Base-by-base conservation (phyloP, 2,888 invertebrate species). In the Drosophila mulleri region DNA sequence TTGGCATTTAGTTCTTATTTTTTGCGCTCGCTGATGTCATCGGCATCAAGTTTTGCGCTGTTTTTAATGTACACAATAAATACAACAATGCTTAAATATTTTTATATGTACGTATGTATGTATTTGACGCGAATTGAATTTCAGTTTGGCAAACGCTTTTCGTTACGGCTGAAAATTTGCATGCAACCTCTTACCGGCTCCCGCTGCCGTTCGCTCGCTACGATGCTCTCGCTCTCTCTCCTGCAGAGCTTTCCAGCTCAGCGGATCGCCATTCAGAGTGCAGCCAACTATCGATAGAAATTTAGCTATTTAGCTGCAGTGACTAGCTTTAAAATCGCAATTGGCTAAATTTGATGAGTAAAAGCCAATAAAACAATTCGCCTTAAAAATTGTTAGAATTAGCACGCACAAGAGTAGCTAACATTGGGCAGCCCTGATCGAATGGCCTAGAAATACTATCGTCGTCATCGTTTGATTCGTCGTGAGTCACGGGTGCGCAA, bases 1-100 rank as follows among this genome's bases (percentile, higher is more conserved):
- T 70, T 69, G 35, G 45, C 50, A 44, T 59, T 71, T 63, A 39
- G 23, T 42, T 61, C 63, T 47, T 78, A 44, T 42, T 65, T 39
- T 67, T 66, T 59, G 26, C 41, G 39, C 42, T 74, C 45, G 75
- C 59, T 78, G 77, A 78, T 78, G 77, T 78, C 77, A 78, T 78
- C 70, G 67, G 67, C 66, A 42, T 58, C 52, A 58, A 56, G 61
- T 59, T 76, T 75, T 58, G 37, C 26, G 63, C 58, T 67, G 54
- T 16, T 59, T 66, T 37, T 45, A 48, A 54, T 63, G 54, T 67
- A 61, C 56, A 61, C 52, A 72, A 60, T 67, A 48, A 54, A 54
- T 52, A 58, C 48, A 66, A 68, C 39, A 67, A 70, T 75, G 53
- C 44, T 71, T 54, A 41, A 65, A 70, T 41, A 48, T 9, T n/a